Percentiles rank a stretch among this genome's conserved stretches.
Conservation (phyloP, 2,113 vertebrate genomes). For the Leptobrachium ailaonicum region DNA sequence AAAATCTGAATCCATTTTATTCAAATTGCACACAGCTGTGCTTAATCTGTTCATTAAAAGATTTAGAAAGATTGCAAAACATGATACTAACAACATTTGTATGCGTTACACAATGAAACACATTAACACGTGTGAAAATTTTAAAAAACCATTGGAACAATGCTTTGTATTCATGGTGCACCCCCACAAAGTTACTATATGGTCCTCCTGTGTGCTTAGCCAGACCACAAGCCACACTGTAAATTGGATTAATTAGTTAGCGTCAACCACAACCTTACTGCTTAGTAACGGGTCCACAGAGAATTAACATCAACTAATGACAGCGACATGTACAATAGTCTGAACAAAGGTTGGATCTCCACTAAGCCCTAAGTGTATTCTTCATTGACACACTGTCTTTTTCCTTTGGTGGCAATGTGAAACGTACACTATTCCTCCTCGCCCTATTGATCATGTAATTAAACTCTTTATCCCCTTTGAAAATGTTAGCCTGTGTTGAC, state of each 20-base stretch:
- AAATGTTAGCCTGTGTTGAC: neutral
- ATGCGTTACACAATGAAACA: slow-evolving; percentile 1
- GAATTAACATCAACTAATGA: neutral
- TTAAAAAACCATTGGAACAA: too few relatives aligned
- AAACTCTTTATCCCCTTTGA: neutral
- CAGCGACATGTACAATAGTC: neutral
- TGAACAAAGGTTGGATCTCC: neutral
- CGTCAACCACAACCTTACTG: slow-evolving; percentile 1
- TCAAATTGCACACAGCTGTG: too few relatives aligned
- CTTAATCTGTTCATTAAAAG: too few relatives aligned
- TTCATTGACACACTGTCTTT: too few relatives aligned
- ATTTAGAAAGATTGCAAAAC: too few relatives aligned
- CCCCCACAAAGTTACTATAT: too few relatives aligned
- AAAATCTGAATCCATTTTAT: too few relatives aligned
- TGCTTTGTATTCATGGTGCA: too few relatives aligned
- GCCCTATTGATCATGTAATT: neutral
- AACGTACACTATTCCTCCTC: too few relatives aligned
- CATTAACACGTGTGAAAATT: neutral
- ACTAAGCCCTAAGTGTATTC: neutral
- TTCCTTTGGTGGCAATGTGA: too few relatives aligned
- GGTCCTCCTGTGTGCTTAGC: neutral
- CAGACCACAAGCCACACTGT: neutral
- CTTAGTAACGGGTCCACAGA: neutral
- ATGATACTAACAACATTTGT: too few relatives aligned
- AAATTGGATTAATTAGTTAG: slow-evolving; percentile 14